Base-by-base conservation (phyloP, 2,797 vertebrate species). In the Protosalanx chinensis region DNA sequence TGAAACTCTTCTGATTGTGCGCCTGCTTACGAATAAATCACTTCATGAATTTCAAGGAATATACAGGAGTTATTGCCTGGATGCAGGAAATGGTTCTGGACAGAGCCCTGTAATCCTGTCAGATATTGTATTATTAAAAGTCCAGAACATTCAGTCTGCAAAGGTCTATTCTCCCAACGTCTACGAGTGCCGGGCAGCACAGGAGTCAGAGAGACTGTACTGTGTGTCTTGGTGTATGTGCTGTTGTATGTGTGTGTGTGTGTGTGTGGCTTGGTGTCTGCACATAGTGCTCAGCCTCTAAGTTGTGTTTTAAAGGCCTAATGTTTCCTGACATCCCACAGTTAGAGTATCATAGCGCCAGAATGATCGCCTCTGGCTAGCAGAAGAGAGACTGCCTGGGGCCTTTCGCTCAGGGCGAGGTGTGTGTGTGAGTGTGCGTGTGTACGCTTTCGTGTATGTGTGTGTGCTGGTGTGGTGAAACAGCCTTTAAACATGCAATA, bases 271-370 rank as follows among this genome's bases (percentile, higher is more conserved):
- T 61, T 73, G 75, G 82, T 74, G 77, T 76, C 70, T 13, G 57
- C 62, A 23, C 63, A 57, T 71, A 71, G 77, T 86, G 81, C 81
- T 70, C 84, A 64, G 80, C 81, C 86, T 87, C 74, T 73, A 86
- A 83, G 84, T 84, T 73, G 74, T 86, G 86, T 89, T 87, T 90
- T 88, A 82, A 85, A 88, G 87, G 88, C 87, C 76, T 94, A 95
- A 95, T 94, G 89, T 90, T 92, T 93, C 81, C 89, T 95, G 94
- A 94, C 93, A 95, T 92, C 89, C 89, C 89, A 91, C 91, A 92
- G 89, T 93, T 93, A 92, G 87, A 91, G 88, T 91, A 93, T 93
- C 91, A 93, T 88, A 93, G 91, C 88, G 89, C 87, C 82, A 90
- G 93, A 91, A 90, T 86, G 81, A 91, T 90, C 62, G 93, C 94